phyloP scores from a whole-genome alignment of 2,113 vertebrate species.

The Acrocephalus kingi region DNA sequence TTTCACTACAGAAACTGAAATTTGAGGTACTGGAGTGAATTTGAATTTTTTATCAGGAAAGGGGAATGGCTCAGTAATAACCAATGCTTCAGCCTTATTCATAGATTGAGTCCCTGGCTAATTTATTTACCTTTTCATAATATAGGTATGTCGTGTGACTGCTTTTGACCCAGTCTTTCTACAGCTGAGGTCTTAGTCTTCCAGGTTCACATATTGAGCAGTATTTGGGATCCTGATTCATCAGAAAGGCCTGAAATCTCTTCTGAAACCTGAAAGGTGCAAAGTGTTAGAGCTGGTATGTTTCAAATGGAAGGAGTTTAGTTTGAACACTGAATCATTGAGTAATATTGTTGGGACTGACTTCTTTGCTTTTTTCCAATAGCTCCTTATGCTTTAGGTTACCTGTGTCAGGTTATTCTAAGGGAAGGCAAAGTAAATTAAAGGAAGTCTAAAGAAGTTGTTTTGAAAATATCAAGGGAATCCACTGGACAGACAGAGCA shows the following conservation, averaged over 20 bases:
- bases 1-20: neutral
- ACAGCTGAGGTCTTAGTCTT: neutral
- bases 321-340: neutral
- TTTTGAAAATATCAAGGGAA: neutral
- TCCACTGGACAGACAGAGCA: neutral
- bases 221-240: neutral
- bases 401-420: neutral
- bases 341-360: neutral
- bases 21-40: neutral
- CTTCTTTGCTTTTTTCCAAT: neutral
- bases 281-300: neutral
- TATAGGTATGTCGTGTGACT: fast-evolving
- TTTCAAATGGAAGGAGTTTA: neutral
- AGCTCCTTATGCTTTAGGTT: neutral
- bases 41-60: neutral
- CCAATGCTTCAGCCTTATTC: neutral
- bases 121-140: neutral
- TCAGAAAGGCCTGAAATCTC: neutral
- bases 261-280: neutral
- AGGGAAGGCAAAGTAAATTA: neutral
- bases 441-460: neutral
- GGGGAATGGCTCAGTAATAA: neutral
- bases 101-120: neutral
- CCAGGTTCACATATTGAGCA: neutral
- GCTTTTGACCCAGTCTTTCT: neutral